A percentile compares a stretch with the other conserved stretches of the same genome.
These are phyloP conservation scores for Thelaira solivaga DNA, from an alignment of 2,888 invertebrate species.

Conservation along the genomic window DNA sequence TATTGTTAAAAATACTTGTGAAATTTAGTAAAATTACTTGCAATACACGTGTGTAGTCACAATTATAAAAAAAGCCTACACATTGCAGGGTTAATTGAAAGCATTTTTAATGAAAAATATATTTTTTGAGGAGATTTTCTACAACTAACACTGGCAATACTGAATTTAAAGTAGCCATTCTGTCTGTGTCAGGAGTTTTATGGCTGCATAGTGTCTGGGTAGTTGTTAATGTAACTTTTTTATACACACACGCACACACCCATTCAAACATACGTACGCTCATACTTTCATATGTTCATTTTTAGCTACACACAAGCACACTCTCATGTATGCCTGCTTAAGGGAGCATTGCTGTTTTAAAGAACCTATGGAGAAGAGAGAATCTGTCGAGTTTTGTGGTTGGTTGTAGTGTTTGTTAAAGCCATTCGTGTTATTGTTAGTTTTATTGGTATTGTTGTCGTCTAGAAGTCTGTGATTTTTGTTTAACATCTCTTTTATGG, in stretches of 20 bases:
- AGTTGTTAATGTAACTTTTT: constrained; percentile 14
- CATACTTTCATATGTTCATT: not conserved
- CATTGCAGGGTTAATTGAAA: too few species aligned
- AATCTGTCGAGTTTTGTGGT: constrained; percentile 49
- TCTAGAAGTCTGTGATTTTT: constrained; percentile 63
- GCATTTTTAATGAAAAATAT: too few species aligned
- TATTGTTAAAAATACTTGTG: too few species aligned
- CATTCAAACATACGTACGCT: constrained; percentile 22
- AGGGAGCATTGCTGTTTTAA: constrained; percentile 29
- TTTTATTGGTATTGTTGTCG: constrained; percentile 48
- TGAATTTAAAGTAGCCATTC: constrained; percentile 49
- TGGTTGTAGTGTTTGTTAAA: constrained; percentile 47
- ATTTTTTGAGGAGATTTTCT: too few species aligned
- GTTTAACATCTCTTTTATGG: constrained; percentile 24
- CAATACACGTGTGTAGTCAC: too few species aligned
- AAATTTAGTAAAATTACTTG: too few species aligned
- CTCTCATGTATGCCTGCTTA: constrained; percentile 15
- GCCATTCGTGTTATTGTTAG: constrained; percentile 1
- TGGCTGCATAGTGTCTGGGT: constrained; percentile 39
- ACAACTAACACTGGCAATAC: too few species aligned
- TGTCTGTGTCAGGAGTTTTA: constrained; percentile 41
- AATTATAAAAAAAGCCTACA: too few species aligned
- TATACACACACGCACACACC: not conserved
- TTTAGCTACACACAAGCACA: not conserved
- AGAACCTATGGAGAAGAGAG: constrained; percentile 34